Evolutionary conservation across 2,113 vertebrate species (phyloP).

Genomic region (Leptobrachium leishanense): DNA sequence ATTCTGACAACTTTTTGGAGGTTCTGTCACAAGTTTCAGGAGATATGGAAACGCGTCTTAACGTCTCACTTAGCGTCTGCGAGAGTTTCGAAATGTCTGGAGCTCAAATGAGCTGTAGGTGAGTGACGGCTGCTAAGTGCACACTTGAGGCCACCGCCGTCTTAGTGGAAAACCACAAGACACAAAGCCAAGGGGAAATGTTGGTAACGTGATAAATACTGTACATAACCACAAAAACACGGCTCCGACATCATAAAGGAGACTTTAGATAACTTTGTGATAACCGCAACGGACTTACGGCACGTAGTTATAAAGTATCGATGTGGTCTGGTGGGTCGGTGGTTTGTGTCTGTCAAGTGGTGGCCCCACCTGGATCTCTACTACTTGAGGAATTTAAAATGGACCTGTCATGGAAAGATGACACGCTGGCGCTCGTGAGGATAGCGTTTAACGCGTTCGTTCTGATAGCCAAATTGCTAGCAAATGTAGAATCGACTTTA

Average conservation of each 20-base stretch:
- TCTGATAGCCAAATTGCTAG: too few species aligned
- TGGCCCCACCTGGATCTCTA: too few species aligned
- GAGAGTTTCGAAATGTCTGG: not conserved
- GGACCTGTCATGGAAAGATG: too few species aligned
- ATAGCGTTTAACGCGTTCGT: too few species aligned
- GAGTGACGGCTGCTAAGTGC: not conserved
- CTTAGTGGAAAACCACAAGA: constrained; percentile 3
- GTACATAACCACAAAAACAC: not conserved
- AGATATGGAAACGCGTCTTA: not conserved
- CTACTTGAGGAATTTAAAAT: too few species aligned
- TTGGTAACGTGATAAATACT: constrained; percentile 2
- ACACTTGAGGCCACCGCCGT: not conserved
- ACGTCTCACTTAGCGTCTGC: constrained; percentile 1
- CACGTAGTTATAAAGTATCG: too few species aligned
- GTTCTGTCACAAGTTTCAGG: not conserved
- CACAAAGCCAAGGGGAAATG: not conserved
- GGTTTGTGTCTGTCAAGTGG: too few species aligned
- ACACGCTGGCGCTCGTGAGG: too few species aligned
- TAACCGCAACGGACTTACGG: too few species aligned
- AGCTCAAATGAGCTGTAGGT: constrained; percentile 1
- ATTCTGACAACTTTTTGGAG: not conserved
- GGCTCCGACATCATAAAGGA: not conserved
- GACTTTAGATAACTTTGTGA: not conserved
- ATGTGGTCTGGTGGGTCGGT: too few species aligned
- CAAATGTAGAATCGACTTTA: too few species aligned